Conservation (phyloP, 2,888 invertebrate species). For the Tanytarsus gracilentus region DNA sequence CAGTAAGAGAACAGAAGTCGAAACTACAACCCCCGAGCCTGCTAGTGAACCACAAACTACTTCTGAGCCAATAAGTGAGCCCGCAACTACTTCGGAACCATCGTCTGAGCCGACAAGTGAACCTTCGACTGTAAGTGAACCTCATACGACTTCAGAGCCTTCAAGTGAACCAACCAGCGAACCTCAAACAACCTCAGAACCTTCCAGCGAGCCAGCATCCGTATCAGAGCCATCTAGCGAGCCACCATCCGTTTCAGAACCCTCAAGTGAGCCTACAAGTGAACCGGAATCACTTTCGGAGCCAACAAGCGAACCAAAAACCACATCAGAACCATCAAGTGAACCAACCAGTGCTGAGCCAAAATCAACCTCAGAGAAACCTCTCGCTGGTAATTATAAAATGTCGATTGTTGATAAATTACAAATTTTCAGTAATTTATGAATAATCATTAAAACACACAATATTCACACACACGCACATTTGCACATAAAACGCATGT, state of each 20-base stretch:
- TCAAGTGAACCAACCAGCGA: slow-evolving; percentile 39
- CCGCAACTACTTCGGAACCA: slow-evolving; percentile 40
- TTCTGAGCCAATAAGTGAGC: slow-evolving; percentile 32
- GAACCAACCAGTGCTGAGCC: slow-evolving; percentile 44
- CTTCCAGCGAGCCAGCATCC: slow-evolving; percentile 15
- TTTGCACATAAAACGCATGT: too few species aligned
- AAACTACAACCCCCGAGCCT: not conserved
- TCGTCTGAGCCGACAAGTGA: slow-evolving; percentile 39
- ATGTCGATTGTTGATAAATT: slow-evolving; percentile 30
- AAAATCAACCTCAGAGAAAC: slow-evolving; percentile 40
- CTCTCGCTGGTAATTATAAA: slow-evolving; percentile 5
- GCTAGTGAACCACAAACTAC: not conserved
- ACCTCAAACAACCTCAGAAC: slow-evolving; percentile 31
- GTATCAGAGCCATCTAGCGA: slow-evolving; percentile 31
- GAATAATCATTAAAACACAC: not conserved
- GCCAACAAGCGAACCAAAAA: slow-evolving; percentile 40
- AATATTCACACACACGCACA: not conserved
- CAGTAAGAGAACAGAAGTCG: not conserved
- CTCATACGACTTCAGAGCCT: not conserved
- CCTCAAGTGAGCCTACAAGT: slow-evolving; percentile 35
- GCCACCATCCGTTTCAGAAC: slow-evolving; percentile 27
- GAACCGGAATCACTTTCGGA: slow-evolving; percentile 38
- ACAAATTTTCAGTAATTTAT: slow-evolving; percentile 16
- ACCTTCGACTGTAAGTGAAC: not conserved
- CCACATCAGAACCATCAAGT: slow-evolving; percentile 45